phyloP scores from a whole-genome alignment of 2,888 invertebrate species.

The Acrobasis suavella region DNA sequence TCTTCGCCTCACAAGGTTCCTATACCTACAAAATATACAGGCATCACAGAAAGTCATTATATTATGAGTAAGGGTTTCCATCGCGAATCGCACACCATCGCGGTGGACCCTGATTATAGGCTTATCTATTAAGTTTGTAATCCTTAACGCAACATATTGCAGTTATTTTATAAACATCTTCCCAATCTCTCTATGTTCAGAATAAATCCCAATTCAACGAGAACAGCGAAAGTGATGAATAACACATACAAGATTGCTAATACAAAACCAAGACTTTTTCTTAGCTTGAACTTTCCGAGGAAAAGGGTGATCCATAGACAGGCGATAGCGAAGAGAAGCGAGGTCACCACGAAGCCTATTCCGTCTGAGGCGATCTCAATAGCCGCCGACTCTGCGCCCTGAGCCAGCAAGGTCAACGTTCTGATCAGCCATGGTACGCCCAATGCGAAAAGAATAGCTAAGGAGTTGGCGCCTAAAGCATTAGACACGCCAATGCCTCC shows the following conservation, averaged over 20 bases:
- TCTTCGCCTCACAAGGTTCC: background rate
- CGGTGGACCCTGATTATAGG: background rate
- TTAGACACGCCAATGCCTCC: constrained; percentile 94
- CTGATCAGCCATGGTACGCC: constrained; percentile 94
- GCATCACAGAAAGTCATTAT: constrained; percentile 17
- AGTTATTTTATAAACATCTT: constrained; percentile 12
- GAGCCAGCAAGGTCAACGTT: constrained; percentile 79
- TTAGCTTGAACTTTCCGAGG: constrained; percentile 87
- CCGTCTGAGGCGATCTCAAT: constrained; percentile 90
- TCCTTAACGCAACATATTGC: background rate
- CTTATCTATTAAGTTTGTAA: no score
- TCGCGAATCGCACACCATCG: background rate
- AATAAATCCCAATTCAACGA: constrained; percentile 90
- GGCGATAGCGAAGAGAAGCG: constrained; percentile 88
- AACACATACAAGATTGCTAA: constrained; percentile 85
- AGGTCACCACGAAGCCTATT: constrained; percentile 91
- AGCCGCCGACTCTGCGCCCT: constrained; percentile 68
- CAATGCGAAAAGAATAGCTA: constrained; percentile 91
- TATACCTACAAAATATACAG: background rate
- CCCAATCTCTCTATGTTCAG: constrained; percentile 37
- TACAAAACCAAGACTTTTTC: constrained; percentile 85
- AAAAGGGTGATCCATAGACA: constrained; percentile 86
- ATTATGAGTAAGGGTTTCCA: background rate
- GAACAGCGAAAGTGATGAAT: constrained; percentile 89
- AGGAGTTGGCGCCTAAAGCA: constrained; percentile 91